Conservation (phyloP, 2,113 vertebrate species). For the Lagopus muta region DNA sequence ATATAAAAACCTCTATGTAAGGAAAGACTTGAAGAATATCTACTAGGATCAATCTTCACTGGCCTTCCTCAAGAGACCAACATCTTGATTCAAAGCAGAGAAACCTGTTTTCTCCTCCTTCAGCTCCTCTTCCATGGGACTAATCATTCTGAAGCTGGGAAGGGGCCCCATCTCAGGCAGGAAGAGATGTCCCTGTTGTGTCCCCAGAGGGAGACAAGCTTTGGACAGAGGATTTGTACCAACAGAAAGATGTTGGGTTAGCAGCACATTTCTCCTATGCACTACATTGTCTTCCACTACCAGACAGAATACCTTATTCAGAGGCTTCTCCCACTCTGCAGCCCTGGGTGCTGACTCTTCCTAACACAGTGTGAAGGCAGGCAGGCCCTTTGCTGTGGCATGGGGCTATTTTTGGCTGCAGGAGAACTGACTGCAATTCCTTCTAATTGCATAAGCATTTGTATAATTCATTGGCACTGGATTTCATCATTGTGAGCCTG, state of each 20-base stretch:
- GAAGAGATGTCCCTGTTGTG: background rate
- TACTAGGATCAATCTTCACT: background rate
- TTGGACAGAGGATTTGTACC: background rate
- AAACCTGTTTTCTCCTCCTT: background rate
- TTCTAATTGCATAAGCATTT: slow-evolving; percentile 68
- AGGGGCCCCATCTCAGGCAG: background rate
- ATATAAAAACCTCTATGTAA: background rate
- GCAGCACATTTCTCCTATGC: background rate
- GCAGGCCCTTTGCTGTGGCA: slow-evolving; percentile 45
- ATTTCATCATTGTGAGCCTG: background rate
- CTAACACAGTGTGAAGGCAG: slow-evolving; percentile 46
- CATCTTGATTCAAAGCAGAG: background rate
- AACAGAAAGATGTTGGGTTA: accelerated
- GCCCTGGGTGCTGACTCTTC: slow-evolving; percentile 23
- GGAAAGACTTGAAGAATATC: background rate
- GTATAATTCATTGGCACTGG: slow-evolving; percentile 46
- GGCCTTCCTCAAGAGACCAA: background rate
- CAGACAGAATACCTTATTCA: slow-evolving; percentile 13
- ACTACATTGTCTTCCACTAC: background rate
- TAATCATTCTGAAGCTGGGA: accelerated
- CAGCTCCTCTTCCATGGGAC: background rate
- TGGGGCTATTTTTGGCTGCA: slow-evolving; percentile 41
- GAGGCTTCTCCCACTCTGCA: slow-evolving; percentile 40
- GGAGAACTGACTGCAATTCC: slow-evolving; percentile 38
- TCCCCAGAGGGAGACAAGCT: background rate